Conservation (phyloP, 2,888 invertebrate genomes). For the Nomada ferruginata region DNA sequence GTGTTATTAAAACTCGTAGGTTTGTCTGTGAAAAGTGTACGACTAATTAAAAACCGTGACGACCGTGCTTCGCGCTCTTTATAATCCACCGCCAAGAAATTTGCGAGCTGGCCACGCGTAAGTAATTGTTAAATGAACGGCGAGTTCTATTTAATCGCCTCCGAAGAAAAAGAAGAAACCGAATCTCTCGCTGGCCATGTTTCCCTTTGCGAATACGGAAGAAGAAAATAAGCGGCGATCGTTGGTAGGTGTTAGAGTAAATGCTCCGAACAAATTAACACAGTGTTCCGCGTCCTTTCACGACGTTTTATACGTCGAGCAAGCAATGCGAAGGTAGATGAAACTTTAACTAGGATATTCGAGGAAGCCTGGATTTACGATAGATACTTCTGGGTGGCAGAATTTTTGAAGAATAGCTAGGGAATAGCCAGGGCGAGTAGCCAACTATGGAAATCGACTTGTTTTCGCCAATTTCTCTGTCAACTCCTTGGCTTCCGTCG, state of each 20-base stretch:
- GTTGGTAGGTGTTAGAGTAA: too few relatives aligned
- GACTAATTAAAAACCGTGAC: slow-evolving; percentile 46
- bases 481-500: not conserved
- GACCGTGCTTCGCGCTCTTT: not conserved
- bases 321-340: not conserved
- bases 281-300: not conserved
- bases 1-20: slow-evolving; percentile 42
- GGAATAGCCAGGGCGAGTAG: not conserved
- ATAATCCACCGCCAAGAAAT: slow-evolving; percentile 12
- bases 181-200: not conserved
- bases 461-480: slow-evolving; percentile 13
- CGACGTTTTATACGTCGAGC: not conserved
- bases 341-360: not conserved
- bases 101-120: slow-evolving; percentile 7
- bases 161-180: not conserved
- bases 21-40: slow-evolving; percentile 25
- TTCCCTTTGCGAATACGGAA: too few relatives aligned
- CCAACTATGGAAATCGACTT: slow-evolving; percentile 6
- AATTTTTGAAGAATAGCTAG: slow-evolving; percentile 15
- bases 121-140: slow-evolving; percentile 42
- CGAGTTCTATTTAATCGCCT: slow-evolving; percentile 27
- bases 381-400: not conserved
- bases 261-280: too few relatives aligned
- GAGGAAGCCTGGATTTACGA: not conserved
- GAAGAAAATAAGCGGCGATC: too few relatives aligned